Conservation (phyloP, 1,140 invertebrate genomes). For the Tribolium castaneum region DNA sequence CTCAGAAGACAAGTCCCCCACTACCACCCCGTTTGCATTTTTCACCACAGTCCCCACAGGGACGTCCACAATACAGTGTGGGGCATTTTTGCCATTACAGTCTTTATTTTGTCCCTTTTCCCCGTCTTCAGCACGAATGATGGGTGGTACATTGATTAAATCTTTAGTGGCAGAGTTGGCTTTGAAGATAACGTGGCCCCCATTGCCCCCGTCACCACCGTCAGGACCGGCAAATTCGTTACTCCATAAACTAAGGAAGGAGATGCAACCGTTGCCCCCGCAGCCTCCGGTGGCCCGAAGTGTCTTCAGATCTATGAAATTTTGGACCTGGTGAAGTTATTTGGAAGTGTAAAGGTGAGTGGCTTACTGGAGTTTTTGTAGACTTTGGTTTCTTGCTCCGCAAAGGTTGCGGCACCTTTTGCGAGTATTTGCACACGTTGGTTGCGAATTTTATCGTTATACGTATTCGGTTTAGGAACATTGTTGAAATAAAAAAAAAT, state of each 20-base stretch:
- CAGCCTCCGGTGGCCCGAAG: constrained; percentile 80
- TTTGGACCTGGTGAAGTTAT: constrained; percentile 65
- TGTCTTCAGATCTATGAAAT: constrained; percentile 76
- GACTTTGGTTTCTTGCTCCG: constrained; percentile 69
- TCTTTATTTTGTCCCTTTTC: constrained; percentile 80
- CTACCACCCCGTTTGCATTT: constrained; percentile 69
- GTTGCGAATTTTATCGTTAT: constrained; percentile 10
- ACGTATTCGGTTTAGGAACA: constrained; percentile 18
- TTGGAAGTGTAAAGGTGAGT: constrained; percentile 25
- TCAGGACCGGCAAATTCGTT: constrained; percentile 94
- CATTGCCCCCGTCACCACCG: constrained; percentile 96
- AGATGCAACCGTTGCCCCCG: constrained; percentile 93
- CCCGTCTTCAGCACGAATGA: constrained; percentile 76
- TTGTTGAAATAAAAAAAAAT: neutral
- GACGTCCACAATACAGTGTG: constrained; percentile 82
- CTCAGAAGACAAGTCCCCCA: constrained; percentile 78
- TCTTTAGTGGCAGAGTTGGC: constrained; percentile 77
- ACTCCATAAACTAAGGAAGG: constrained; percentile 81
- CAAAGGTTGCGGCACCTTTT: constrained; percentile 62
- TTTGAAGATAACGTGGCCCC: constrained; percentile 95
- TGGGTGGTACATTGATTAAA: constrained; percentile 74
- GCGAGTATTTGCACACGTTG: constrained; percentile 35
- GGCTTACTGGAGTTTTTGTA: constrained; percentile 58
- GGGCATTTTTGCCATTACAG: constrained; percentile 83
- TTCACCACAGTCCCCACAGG: constrained; percentile 91